phyloP scores from a whole-genome alignment of 2,113 vertebrate genomes.

The Anhinga rufa region DNA sequence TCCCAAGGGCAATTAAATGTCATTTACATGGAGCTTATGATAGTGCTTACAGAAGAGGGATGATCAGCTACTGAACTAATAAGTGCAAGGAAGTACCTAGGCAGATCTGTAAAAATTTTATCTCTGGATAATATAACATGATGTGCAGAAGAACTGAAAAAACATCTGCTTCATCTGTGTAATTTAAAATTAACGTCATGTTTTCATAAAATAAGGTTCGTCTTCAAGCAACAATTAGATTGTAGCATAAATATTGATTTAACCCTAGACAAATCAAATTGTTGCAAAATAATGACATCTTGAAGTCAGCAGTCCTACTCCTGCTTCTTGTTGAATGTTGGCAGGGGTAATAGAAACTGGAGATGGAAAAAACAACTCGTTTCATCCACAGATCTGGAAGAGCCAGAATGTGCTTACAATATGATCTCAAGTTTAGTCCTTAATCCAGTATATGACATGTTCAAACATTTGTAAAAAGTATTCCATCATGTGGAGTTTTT shows the following conservation, averaged over 20 bases:
- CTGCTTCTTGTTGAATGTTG: background rate
- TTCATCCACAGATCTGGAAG: background rate
- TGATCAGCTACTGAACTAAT: background rate
- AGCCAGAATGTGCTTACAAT: background rate
- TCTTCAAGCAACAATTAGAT: conserved; percentile 7
- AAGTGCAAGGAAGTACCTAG: background rate
- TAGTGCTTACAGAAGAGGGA: background rate
- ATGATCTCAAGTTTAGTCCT: background rate
- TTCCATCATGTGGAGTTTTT: background rate
- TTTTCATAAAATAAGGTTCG: background rate
- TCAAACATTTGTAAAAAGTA: background rate
- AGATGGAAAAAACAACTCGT: background rate
- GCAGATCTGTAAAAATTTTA: background rate
- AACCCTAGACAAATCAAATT: background rate
- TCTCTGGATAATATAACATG: background rate
- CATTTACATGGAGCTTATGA: background rate
- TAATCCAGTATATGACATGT: background rate
- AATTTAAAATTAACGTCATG: background rate
- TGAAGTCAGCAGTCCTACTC: background rate
- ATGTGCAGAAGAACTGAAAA: background rate
- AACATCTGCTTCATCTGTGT: background rate
- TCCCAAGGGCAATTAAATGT: background rate
- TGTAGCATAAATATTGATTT: background rate
- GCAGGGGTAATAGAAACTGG: background rate
- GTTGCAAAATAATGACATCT: conserved; percentile 14